Conservation (phyloP, 2,888 invertebrate genomes). For the Nasonia oneida region DNA sequence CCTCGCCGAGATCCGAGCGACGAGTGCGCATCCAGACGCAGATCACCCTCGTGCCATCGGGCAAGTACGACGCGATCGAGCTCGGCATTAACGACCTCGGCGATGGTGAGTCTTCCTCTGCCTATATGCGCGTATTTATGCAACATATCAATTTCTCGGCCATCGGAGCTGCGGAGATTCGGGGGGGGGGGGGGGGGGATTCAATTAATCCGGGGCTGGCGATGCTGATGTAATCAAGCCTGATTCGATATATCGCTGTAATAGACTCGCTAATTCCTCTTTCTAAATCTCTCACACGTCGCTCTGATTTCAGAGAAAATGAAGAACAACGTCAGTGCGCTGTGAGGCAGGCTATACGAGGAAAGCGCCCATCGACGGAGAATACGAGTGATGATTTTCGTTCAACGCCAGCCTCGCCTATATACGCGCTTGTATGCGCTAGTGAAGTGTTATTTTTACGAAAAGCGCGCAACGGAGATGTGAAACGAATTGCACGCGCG, state of each 20-base stretch:
- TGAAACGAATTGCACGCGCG: too few species aligned
- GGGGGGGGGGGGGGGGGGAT: too few species aligned
- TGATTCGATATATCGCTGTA: too few species aligned
- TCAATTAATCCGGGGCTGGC: too few species aligned
- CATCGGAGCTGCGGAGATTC: too few species aligned
- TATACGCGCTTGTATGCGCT: not conserved
- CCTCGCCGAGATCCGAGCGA: not conserved
- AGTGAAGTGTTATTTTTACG: conserved; percentile 20
- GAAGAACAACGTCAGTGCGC: conserved; percentile 25
- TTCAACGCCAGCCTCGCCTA: not conserved
- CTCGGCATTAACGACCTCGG: conserved; percentile 29
- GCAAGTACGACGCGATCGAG: conserved; percentile 39
- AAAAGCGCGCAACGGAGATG: not conserved
- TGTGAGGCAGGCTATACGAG: conserved; percentile 7
- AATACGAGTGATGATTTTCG: not conserved
- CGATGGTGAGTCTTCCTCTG: not conserved
- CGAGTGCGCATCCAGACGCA: conserved; percentile 38
- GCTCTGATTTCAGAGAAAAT: conserved; percentile 42
- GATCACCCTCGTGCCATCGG: conserved; percentile 39
- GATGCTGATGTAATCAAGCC: too few species aligned
- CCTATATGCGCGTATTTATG: not conserved
- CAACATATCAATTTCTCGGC: too few species aligned
- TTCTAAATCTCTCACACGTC: too few species aligned
- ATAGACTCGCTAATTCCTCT: too few species aligned
- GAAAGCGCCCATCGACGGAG: not conserved